Percentiles rank a stretch among this genome's conserved stretches.
Conservation (phyloP, 1,140 invertebrate species). For the Megalopta genalis region DNA sequence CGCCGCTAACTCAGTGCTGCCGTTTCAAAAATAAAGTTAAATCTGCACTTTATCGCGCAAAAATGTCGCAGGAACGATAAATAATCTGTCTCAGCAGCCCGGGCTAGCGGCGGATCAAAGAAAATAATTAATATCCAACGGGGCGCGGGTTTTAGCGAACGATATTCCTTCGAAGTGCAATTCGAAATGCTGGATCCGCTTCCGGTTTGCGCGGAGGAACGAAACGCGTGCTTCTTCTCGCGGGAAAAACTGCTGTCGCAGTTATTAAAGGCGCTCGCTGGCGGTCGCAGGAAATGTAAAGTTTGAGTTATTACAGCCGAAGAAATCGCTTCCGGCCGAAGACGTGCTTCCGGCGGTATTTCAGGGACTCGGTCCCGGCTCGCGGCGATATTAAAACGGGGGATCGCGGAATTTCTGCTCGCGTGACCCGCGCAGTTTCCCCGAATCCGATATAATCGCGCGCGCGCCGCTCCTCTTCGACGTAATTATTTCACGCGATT, state of each 20-base stretch:
- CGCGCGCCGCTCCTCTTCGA: neutral
- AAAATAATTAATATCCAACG: neutral
- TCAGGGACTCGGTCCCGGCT: neutral
- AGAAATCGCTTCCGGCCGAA: slow-evolving; percentile 19
- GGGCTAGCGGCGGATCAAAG: neutral
- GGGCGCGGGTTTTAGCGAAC: neutral
- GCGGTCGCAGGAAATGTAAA: neutral
- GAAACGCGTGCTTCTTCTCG: neutral
- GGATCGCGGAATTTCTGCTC: no score
- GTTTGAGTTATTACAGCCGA: slow-evolving; percentile 21
- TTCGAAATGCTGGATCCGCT: neutral
- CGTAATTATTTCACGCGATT: slow-evolving; percentile 20
- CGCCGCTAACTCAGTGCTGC: no score
- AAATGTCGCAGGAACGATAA: no score
- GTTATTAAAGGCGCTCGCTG: neutral
- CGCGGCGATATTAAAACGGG: neutral
- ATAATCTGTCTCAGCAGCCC: no score
- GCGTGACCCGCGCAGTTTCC: neutral
- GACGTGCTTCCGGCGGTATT: slow-evolving; percentile 47
- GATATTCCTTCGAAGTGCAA: neutral
- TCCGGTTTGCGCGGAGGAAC: neutral
- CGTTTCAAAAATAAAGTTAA: no score
- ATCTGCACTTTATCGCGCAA: no score
- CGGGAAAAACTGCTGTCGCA: neutral
- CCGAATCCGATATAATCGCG: neutral